Evolutionary conservation across 2,888 invertebrate species (phyloP), one percentile per base, ranked within the genome.

Genomic region (Boloria euphrosyne): DNA sequence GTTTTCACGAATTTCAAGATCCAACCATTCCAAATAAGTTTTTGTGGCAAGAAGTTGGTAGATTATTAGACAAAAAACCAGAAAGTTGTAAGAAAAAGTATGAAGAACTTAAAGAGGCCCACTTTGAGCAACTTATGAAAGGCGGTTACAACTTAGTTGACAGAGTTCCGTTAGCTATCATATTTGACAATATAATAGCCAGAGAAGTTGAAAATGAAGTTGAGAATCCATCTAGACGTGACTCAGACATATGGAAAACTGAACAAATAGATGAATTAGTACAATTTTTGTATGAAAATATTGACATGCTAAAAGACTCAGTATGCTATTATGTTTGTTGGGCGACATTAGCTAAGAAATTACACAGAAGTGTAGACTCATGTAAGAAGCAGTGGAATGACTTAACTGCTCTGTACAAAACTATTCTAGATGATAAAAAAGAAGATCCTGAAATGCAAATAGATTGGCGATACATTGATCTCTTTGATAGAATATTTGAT

Each of bases 401-500:
- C 6, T 74, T 90, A 0, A 79, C 83, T 0, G 18, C 53, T 0
- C 66, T 89, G 0, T 92, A 92, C 54, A 85, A 83, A 58, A 77
- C 80, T 2, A 84, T 89, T 59, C 75, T 91, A 49, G 77, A 84
- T 16, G 87, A 89, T 61, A 92, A 92, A 66, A 89, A 86, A 67
- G 89, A 91, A 57, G 80, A 90, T 71, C 80, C 90, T 0, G 90
- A 90, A 57, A 80, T 87, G 82, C 83, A 87, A 69, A 88, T 92
- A 7, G 86, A 89, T 71, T 92, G 92, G 92, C 76, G 85, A 18
- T 92, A 91, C 65, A 90, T 90, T 53, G 90, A 92, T 13, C 67
- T 87, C 52, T 91, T 92, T 80, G 92, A 92, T 71, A 83, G 84
- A 54, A 87, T 92, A 68, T 91, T 90, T 76, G 89, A 90, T 68